Base-by-base conservation (phyloP, 2,797 vertebrate species). In the Poecile montanus region DNA sequence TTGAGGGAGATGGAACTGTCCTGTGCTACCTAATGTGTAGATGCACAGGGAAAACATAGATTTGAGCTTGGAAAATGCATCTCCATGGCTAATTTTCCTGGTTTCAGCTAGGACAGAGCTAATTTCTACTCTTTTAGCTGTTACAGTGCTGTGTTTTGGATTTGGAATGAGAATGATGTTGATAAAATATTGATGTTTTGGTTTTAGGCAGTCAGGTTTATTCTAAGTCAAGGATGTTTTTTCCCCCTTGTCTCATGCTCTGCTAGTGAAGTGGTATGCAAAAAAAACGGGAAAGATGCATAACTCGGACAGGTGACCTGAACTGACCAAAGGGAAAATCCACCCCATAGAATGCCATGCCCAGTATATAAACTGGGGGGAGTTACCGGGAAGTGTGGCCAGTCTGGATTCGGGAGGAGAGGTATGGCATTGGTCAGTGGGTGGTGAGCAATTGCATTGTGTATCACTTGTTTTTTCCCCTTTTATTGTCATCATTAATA, bases 21-120 rank as follows among this genome's bases (percentile, higher is more conserved):
- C 40, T 30, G 14, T 0, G 0, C 23, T 30, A 22, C 19, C 16
- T 16, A n/a, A 60, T 0, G 1, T 0, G 1, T 13, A 27, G 51
- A 51, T 7, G 10, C 20, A 18, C 1, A 1, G 32, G 34, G 16
- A 73, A 48, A 48, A 76, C 11, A 22, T 13, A 83, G 22, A 36
- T 22, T 2, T 50, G 26, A 66, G 34, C 23, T 50, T 2, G 5
- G 38, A 10, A 84, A 73, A 38, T 22, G 44, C 34, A 54, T 42
- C 32, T 22, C 29, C 8, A 0, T 14, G 34, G 74, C 18, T 50
- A 32, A 53, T 27, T 36, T 38, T 21, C 38, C 47, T 62, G 48
- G n/a, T 32, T 82, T 61, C 38, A 71, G 66, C 38, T 32, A 17
- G n/a, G 27, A 27, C 25, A 36, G 54, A 20, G 66, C 44, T 44